These are phyloP conservation scores for Terrapene triunguis DNA, from an alignment of 2,113 vertebrate genomes.

Conservation along the genomic window DNA sequence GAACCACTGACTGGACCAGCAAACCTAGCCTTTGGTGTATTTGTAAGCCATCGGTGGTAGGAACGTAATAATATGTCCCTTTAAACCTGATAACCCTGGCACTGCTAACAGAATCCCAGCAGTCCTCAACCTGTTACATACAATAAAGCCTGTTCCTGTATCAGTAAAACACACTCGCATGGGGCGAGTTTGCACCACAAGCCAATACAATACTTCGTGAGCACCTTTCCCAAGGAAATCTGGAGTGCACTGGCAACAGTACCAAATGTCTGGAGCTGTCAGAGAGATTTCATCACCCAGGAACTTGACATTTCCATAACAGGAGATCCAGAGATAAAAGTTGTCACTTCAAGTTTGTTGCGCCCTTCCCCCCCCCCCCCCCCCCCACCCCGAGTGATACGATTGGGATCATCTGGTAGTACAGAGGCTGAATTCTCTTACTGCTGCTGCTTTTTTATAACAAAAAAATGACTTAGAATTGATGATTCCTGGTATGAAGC, in stretches of 20 bases:
- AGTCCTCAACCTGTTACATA: not conserved
- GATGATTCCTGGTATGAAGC: conserved; percentile 68
- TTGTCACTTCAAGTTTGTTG: conserved; percentile 40
- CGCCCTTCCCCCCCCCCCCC: not conserved
- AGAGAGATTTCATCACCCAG: not conserved
- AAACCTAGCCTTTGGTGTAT: accelerated
- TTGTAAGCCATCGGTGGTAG: accelerated
- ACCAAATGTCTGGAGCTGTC: not conserved
- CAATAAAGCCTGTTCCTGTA: accelerated
- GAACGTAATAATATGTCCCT: accelerated
- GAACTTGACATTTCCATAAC: not conserved
- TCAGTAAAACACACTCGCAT: not conserved
- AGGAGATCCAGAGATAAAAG: not conserved
- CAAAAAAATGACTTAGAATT: conserved; percentile 14
- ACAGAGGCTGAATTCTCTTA: not conserved
- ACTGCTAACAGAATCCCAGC: not conserved
- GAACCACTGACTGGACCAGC: not conserved
- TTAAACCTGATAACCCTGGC: not conserved
- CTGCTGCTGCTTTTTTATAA: not conserved
- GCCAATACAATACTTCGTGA: not conserved
- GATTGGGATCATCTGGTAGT: conserved; percentile 8
- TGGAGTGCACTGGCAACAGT: not conserved
- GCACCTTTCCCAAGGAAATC: not conserved
- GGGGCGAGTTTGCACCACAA: not conserved
- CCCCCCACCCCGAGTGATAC: not conserved